Evolutionary conservation across 2,113 vertebrate species (phyloP).

Genomic region (human): GRCh38 chr14:80752001-80752500

Average conservation of each 20-base stretch:
- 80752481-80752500: neutral
- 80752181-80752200: constrained; percentile 25
- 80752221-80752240: constrained; percentile 44
- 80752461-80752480: neutral
- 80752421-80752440: neutral
- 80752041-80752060: neutral
- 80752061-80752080: constrained; percentile 31
- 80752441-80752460: neutral
- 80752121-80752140: constrained; percentile 31
- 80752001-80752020: constrained; percentile 50
- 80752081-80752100: constrained; percentile 23
- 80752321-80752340: neutral
- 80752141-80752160: neutral
- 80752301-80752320: constrained; percentile 24
- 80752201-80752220: constrained; percentile 42
- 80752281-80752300: neutral
- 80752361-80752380: neutral
- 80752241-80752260: neutral
- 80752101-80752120: constrained; percentile 55
- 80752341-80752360: neutral
- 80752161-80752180: constrained; percentile 32
- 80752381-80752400: neutral
- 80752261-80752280: neutral
- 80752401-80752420: neutral
- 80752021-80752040: constrained; percentile 38